Conservation (phyloP, 2,888 invertebrate genomes). For the Lampropteryx suffumata region DNA sequence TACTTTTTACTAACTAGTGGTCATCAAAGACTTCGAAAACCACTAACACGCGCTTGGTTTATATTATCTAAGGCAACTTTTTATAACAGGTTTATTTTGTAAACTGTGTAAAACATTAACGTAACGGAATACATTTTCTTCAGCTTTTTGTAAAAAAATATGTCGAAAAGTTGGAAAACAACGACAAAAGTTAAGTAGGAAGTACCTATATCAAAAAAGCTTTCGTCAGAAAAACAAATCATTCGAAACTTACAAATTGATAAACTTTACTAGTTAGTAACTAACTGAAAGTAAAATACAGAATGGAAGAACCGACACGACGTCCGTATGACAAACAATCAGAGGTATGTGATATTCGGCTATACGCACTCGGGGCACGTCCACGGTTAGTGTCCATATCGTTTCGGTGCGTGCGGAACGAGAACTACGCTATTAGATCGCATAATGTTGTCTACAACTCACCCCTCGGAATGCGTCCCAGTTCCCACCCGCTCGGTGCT, state of each 20-base stretch:
- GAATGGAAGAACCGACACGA: neutral
- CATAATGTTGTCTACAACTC: slow-evolving; percentile 21
- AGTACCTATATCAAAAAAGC: slow-evolving; percentile 23
- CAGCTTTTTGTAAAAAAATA: too few relatives aligned
- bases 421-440: slow-evolving; percentile 18
- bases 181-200: slow-evolving; percentile 39
- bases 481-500: slow-evolving; percentile 5
- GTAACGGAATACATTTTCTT: too few relatives aligned
- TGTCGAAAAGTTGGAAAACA: slow-evolving; percentile 28
- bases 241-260: slow-evolving; percentile 26
- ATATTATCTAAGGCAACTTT: too few relatives aligned
- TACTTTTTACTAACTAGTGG: too few relatives aligned
- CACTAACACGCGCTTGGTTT: too few relatives aligned
- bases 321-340: slow-evolving; percentile 9
- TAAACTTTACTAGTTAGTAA: slow-evolving; percentile 21
- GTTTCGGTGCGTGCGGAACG: slow-evolving; percentile 19
- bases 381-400: slow-evolving; percentile 21
- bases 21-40: too few relatives aligned
- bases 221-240: slow-evolving; percentile 36
- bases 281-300: slow-evolving; percentile 11
- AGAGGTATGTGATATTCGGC: slow-evolving; percentile 16
- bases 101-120: too few relatives aligned
- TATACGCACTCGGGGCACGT: slow-evolving; percentile 20
- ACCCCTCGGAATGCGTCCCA: slow-evolving; percentile 1
- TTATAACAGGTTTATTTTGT: too few relatives aligned